These are phyloP conservation scores for Psix sp. DNA, from an alignment of 1,140 invertebrate species.

Conservation along the genomic window DNA sequence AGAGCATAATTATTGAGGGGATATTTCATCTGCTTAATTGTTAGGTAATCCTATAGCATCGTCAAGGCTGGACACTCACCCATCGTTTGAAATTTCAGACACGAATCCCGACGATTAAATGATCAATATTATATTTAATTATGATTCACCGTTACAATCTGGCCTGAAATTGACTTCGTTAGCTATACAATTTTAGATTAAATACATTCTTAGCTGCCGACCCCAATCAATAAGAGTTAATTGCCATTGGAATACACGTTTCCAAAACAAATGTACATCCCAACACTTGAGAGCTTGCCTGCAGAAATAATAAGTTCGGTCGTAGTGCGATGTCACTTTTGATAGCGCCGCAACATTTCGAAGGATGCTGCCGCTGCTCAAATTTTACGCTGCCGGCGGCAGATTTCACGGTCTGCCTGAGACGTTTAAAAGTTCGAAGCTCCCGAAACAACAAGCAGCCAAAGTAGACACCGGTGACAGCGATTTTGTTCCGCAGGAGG, in stretches of 20 bases:
- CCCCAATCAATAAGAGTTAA: neutral
- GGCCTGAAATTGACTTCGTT: constrained; percentile 18
- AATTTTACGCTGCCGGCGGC: constrained; percentile 48
- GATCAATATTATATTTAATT: constrained; percentile 61
- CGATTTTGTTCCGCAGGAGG: constrained; percentile 47
- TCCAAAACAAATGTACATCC: constrained; percentile 6
- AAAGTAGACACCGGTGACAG: constrained; percentile 60
- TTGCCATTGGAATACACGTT: neutral
- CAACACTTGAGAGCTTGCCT: constrained; percentile 10
- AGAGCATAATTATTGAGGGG: constrained; percentile 38
- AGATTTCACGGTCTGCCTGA: constrained; percentile 59
- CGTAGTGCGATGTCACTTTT: constrained; percentile 8
- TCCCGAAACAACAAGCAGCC: constrained; percentile 54
- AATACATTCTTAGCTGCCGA: neutral
- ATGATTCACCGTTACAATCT: constrained; percentile 32
- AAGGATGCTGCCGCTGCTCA: constrained; percentile 48
- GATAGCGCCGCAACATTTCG: constrained; percentile 20
- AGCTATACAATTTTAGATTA: neutral
- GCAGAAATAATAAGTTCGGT: constrained; percentile 13
- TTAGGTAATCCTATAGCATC: constrained; percentile 49
- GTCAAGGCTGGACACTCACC: constrained; percentile 41
- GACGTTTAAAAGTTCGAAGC: constrained; percentile 60
- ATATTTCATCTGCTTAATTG: constrained; percentile 50
- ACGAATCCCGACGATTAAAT: constrained; percentile 34
- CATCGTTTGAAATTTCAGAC: constrained; percentile 55